Conservation (phyloP, 2,113 vertebrate species). For the Channa maculata region DNA sequence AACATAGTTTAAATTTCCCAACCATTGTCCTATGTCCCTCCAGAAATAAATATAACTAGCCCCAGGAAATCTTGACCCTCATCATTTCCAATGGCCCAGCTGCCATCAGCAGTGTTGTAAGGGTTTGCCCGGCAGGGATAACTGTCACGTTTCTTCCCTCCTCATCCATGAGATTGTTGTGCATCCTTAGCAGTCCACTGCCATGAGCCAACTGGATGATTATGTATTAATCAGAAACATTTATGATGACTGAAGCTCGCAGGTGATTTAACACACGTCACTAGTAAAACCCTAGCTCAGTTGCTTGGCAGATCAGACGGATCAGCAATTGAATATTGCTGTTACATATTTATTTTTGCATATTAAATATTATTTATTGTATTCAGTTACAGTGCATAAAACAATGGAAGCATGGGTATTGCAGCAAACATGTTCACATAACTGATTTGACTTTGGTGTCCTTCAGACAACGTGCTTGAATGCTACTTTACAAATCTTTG, state of each 20-base stretch:
- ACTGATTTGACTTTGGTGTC: constrained; percentile 12
- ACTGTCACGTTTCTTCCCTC: constrained; percentile 83
- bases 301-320: constrained; percentile 38
- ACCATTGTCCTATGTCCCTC: too few species aligned
- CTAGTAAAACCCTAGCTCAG: constrained; percentile 19
- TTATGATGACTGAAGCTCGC: constrained; percentile 48
- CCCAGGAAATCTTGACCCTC: too few species aligned
- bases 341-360: not conserved
- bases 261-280: constrained; percentile 39
- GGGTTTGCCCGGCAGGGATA: constrained; percentile 78
- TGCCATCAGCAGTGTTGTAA: constrained; percentile 78
- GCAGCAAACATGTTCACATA: not conserved
- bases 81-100: constrained; percentile 47
- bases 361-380: not conserved
- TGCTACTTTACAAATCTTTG: constrained; percentile 63
- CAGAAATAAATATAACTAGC: too few species aligned
- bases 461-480: constrained; percentile 65
- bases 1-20: too few species aligned
- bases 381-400: not conserved
- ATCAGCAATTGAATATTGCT: constrained; percentile 1
- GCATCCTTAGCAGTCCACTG: constrained; percentile 63
- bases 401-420: not conserved
- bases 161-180: constrained; percentile 69
- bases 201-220: constrained; percentile 53
- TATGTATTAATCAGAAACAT: constrained; percentile 53